A percentile compares a stretch with the other conserved stretches of the same genome.
These are phyloP conservation scores for Bombus waltoni DNA, from an alignment of 1,140 invertebrate species.

Conservation along the genomic window DNA sequence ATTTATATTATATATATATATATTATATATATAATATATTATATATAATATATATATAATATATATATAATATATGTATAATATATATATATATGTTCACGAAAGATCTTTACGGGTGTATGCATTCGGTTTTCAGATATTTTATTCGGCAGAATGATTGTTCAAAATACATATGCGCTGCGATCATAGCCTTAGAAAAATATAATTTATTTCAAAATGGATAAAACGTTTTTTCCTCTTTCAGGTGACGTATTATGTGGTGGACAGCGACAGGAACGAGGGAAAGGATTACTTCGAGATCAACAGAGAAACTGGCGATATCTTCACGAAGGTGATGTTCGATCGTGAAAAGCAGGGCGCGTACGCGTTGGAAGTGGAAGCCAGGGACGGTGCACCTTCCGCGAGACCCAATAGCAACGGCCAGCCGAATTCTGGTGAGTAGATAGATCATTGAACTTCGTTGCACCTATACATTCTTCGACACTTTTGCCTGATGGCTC, in stretches of 20 bases:
- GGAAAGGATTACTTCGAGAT: constrained; percentile 98
- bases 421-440: constrained; percentile 95
- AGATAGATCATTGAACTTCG: constrained; percentile 35
- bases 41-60: no score
- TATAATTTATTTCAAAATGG: no score
- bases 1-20: no score
- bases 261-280: constrained; percentile 93
- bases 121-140: no score
- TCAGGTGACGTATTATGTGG: constrained; percentile 95
- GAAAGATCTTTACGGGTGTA: no score
- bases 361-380: constrained; percentile 96
- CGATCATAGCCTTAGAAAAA: no score
- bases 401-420: constrained; percentile 94
- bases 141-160: no score
- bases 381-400: constrained; percentile 95
- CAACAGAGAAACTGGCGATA: constrained; percentile 95
- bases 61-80: no score
- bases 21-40: no score
- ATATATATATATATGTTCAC: no score
- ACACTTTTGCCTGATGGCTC: no score
- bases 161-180: no score
- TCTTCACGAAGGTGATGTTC: constrained; percentile 96
- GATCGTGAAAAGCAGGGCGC: constrained; percentile 97
- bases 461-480: background rate
- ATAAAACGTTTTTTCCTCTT: background rate